Evolutionary conservation across 1,140 invertebrate species (phyloP), one percentile per base, ranked within the genome.

Genomic region (Saxidomus purpurata): DNA sequence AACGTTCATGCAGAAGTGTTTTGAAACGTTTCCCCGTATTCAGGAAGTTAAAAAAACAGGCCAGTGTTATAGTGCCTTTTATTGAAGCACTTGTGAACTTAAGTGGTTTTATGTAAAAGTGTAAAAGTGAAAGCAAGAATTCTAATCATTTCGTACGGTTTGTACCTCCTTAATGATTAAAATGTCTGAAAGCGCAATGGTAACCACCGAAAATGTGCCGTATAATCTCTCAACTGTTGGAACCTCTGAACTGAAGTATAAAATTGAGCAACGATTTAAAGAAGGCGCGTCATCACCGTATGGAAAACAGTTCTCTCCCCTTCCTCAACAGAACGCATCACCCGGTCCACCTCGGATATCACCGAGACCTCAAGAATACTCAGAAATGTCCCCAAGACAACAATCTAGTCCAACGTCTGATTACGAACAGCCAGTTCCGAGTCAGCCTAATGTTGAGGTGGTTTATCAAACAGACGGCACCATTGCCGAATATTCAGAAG

Each of bases 161-260:
- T n/a, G n/a, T n/a, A n/a, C n/a, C 4, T 67, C 9, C 61, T 22
- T 8, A 22, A 67, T 67, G 61, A 67, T 67, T 34, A 67, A 67
- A 67, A 67, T 67, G 61, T 28, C 61, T 34, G 61, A 67, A 67
- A 9, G 61, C 6, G 61, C 52, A 22, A 77, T 77, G 74, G 74
- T 25, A 2, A 77, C 34, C 15, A 77, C 82, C 15, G 82, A 84
- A 4, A 84, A 40, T n/a, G 31, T 84, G n/a, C 40, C 85, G 6
- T 87, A 87, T 47, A 87, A 87, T 31, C 25, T 87, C 22, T 87
- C 85, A 2, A 67, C 76, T 4, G 40, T 31, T 6, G 85, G 49
- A n/a, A 22, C 47, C 13, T 79, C 85, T 15, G 85, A 87, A 47
- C 31, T 87, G 28, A 52, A 87, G 38, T 87, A 87, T 55, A 87